Evolutionary conservation across 1,140 invertebrate species (phyloP).

Genomic region (Drosophila busckii): DNA sequence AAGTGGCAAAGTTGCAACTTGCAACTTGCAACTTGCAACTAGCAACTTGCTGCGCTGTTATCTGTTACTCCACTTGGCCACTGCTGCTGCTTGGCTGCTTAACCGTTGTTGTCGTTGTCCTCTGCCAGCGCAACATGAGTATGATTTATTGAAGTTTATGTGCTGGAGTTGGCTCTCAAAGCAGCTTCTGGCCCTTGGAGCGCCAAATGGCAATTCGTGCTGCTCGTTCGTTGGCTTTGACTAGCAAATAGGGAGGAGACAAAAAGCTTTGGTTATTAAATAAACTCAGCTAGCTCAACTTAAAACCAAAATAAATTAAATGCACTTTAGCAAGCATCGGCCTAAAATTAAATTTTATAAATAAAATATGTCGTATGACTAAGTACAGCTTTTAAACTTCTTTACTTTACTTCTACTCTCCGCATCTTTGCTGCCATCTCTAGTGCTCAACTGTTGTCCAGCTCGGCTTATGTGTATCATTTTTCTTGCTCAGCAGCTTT

Average conservation of each 20-base stretch:
- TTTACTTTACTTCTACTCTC: too few species aligned
- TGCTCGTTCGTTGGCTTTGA: conserved; percentile 25
- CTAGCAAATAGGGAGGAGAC: too few species aligned
- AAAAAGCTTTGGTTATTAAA: too few species aligned
- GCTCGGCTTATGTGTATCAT: conserved; percentile 56
- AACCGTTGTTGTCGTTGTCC: conserved; percentile 46
- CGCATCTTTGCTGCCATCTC: conserved; percentile 10
- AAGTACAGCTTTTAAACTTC: too few species aligned
- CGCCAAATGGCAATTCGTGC: conserved; percentile 25
- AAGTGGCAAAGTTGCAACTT: conserved; percentile 29
- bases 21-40: conserved; percentile 16
- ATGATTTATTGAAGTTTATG: conserved; percentile 67
- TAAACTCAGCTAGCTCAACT: too few species aligned
- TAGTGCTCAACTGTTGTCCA: neutral
- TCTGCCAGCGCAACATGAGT: conserved; percentile 61
- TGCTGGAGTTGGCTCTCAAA: conserved; percentile 12
- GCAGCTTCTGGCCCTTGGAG: conserved; percentile 49
- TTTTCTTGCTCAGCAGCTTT: conserved; percentile 63
- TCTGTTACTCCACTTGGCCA: conserved; percentile 15
- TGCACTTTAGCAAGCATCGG: too few species aligned
- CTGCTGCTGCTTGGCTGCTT: conserved; percentile 2
- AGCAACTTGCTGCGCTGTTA: conserved; percentile 4
- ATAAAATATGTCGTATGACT: too few species aligned
- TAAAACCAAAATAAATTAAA: too few species aligned
- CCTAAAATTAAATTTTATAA: too few species aligned